Evolutionary conservation across 2,113 vertebrate species (phyloP), one percentile per base, ranked within the genome.

Genomic region (Heliornis fulica): DNA sequence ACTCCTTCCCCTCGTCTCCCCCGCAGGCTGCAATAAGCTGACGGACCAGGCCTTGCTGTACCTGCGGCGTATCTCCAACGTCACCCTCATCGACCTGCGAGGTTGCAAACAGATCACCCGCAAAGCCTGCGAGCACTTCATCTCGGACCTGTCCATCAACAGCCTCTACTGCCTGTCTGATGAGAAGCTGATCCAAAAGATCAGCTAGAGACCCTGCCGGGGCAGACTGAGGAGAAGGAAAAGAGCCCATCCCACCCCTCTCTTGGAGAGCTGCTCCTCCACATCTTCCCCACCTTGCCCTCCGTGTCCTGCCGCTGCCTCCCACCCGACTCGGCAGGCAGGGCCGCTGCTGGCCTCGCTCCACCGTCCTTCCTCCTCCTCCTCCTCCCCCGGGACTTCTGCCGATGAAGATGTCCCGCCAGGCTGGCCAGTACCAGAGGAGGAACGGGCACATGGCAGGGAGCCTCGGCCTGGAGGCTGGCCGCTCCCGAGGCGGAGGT

Each of bases 141-240:
- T 99, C 98, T 99, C 99, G 31, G 99, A 99, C 98, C 98, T 99
- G 97, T 99, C 99, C 26, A 99, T 99, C 98, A 99, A 99, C 97
- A 98, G 98, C 90, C 99, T 99, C 97, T 99, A 99, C 98, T 99
- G 99, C 98, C 98, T 99, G 93, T 99, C 99, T 14, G 99, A 99
- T n/a, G 99, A 99, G 97, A 99, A 99, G 97, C 98, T 99, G 97
- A 99, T 99, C 97, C 99, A 99, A 98, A 98, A 99, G 98, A 99
- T 99, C 98, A 99, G 99, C 94, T 99, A 99, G 98, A 98, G 97
- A 87, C 96, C 94, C 69, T 63, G 78, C 93, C 20, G 48, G 95
- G 94, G 95, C 90, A 94, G 96, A 97, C 96, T 96, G 96, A 97
- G 96, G 96, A 98, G 98, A 98, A 96, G 90, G 94, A 90, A 78